Conservation (phyloP, 2,113 vertebrate genomes). For the Hiodon alosoides region DNA sequence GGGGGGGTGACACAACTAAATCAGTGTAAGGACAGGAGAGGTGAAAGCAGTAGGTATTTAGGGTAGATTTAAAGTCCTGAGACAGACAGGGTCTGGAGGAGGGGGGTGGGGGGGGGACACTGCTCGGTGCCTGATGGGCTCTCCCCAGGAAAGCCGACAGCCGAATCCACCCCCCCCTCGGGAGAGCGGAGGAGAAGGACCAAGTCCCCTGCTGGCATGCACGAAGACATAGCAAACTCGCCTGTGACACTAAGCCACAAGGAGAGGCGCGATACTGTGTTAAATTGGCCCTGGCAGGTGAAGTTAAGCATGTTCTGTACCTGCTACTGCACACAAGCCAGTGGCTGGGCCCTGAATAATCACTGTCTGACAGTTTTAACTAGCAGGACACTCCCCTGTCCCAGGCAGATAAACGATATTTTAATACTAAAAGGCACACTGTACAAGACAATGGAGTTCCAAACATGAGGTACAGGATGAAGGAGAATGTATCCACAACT, state of each 20-base stretch:
- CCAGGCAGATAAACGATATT: slow-evolving; percentile 62
- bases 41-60: too few species aligned
- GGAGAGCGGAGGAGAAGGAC: too few species aligned
- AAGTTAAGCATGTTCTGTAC: slow-evolving; percentile 33
- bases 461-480: too few species aligned
- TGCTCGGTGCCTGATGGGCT: too few species aligned
- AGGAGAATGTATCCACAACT: too few species aligned
- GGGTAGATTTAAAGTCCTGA: too few species aligned
- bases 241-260: slow-evolving; percentile 35
- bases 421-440: slow-evolving; percentile 26
- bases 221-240: slow-evolving; percentile 8
- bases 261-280: background rate
- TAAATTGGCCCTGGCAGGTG: slow-evolving; percentile 37
- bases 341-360: slow-evolving; percentile 49
- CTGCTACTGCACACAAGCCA: slow-evolving; percentile 26
- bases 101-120: too few species aligned
- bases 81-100: too few species aligned
- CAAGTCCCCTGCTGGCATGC: background rate
- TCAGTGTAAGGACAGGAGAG: background rate
- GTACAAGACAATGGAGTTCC: too few species aligned
- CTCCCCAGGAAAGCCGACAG: too few species aligned
- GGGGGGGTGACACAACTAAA: background rate
- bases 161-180: background rate
- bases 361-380: slow-evolving; percentile 57
- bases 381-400: slow-evolving; percentile 60